A percentile compares a stretch with the other conserved stretches of the same genome.
Conservation (phyloP, 1,140 invertebrate genomes). For the Bombyx mori region DNA sequence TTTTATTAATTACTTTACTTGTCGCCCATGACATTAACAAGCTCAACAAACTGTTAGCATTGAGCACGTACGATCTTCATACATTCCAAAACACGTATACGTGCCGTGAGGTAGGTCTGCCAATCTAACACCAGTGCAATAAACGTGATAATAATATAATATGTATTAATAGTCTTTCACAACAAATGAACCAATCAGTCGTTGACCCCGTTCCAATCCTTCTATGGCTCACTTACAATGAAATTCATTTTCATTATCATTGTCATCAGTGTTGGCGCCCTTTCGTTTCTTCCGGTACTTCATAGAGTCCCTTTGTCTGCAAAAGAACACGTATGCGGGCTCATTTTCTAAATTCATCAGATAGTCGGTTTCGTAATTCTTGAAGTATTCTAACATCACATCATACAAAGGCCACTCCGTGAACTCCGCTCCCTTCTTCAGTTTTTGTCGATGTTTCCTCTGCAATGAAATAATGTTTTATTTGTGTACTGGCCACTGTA, state of each 20-base stretch:
- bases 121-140: too few relatives aligned
- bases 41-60: too few relatives aligned
- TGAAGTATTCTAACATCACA: constrained; percentile 37
- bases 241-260: constrained; percentile 35
- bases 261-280: constrained; percentile 17
- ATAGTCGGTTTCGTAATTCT: constrained; percentile 37
- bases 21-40: too few relatives aligned
- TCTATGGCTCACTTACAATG: constrained; percentile 35
- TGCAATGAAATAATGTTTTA: constrained; percentile 16
- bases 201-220: too few relatives aligned
- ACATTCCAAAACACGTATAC: too few relatives aligned
- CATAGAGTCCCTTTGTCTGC: constrained; percentile 12
- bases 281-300: constrained; percentile 23
- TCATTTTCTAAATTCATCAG: constrained; percentile 30
- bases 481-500: too few relatives aligned
- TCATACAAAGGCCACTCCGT: constrained; percentile 46
- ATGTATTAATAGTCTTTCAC: too few relatives aligned
- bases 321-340: constrained; percentile 11
- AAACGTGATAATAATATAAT: too few relatives aligned
- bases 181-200: too few relatives aligned
- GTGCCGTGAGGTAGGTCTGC: too few relatives aligned
- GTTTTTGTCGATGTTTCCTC: constrained; percentile 50
- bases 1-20: too few relatives aligned
- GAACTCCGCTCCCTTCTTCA: constrained; percentile 27
- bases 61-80: too few relatives aligned